Conservation (phyloP, 35 echinoderm and acorn worm genomes). For the Diadema setosum region DNA sequence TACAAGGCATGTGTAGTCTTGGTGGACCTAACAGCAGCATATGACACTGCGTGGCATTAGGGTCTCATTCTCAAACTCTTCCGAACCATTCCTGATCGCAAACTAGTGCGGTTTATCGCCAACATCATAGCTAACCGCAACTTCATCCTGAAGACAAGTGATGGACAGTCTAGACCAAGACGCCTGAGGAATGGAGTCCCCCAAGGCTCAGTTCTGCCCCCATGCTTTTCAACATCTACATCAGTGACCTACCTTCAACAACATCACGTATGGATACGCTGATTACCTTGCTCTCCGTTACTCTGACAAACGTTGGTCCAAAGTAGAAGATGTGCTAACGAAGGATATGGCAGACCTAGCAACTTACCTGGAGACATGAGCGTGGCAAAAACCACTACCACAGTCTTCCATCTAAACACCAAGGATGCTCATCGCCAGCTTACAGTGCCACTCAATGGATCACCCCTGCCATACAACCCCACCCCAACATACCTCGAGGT, state of each 20-base stretch:
- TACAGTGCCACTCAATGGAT: background rate
- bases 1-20: background rate
- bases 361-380: background rate
- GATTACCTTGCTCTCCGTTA: background rate
- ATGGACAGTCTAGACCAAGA: background rate
- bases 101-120: background rate
- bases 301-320: background rate
- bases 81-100: background rate
- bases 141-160: background rate
- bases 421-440: background rate
- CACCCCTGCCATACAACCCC: background rate
- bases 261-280: background rate
- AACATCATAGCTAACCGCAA: background rate
- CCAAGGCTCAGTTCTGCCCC: background rate
- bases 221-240: background rate
- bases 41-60: background rate
- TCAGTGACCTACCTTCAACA: background rate
- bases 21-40: no score
- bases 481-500: background rate
- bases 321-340: background rate
- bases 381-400: no score
- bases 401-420: no score
- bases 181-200: no score
- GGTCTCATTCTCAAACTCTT: background rate
- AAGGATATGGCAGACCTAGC: background rate